These are phyloP conservation scores for Capitella teleta DNA, from an alignment of 1,140 invertebrate species.

Conservation along the genomic window DNA sequence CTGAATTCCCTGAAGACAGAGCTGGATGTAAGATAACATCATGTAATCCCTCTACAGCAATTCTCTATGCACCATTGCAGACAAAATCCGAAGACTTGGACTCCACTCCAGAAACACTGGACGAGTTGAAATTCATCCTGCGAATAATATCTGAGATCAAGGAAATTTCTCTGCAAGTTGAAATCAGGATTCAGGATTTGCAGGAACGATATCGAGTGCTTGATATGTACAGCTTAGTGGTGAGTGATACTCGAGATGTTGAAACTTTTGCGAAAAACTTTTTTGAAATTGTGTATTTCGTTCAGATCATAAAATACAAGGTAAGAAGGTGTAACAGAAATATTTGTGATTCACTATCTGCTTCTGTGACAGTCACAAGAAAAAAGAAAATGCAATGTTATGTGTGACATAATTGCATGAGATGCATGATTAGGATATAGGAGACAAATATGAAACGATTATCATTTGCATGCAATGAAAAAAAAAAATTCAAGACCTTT, in stretches of 20 bases:
- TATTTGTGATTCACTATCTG: no score
- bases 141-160: conserved; percentile 64
- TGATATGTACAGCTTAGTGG: conserved; percentile 35
- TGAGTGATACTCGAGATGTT: conserved; percentile 38
- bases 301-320: no score
- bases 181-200: conserved; percentile 54
- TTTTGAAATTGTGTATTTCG: no score
- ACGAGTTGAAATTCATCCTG: conserved; percentile 73
- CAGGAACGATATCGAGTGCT: conserved; percentile 47
- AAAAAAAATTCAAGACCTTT: no score
- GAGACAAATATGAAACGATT: no score
- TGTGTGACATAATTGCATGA: no score
- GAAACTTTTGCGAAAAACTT: no score
- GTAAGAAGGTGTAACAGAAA: no score
- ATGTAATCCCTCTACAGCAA: not conserved
- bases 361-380: no score
- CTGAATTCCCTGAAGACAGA: conserved; percentile 26
- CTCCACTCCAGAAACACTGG: conserved; percentile 51
- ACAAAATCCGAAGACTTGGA: conserved; percentile 38
- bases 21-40: conserved; percentile 30
- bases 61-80: conserved; percentile 19
- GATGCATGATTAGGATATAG: no score
- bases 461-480: no score
- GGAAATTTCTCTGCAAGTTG: conserved; percentile 58
- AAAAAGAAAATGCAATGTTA: no score